These are phyloP conservation scores for Cyphotilapia sp. DNA, from an alignment of 2,113 vertebrate species.

Conservation along the genomic window DNA sequence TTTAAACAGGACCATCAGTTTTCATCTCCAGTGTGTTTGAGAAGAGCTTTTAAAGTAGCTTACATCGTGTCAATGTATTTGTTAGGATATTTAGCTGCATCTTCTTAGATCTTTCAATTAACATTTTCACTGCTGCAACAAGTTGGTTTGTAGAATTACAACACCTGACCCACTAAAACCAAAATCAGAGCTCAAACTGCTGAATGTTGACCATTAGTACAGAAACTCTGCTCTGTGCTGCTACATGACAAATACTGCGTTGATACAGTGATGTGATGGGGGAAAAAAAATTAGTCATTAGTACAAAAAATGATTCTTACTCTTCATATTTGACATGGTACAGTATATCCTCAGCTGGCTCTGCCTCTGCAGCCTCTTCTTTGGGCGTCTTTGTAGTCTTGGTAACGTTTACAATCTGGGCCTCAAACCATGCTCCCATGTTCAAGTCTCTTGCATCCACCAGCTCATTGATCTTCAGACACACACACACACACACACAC, in stretches of 20 bases:
- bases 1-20: background rate
- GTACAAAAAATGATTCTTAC: conserved; percentile 68
- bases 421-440: conserved; percentile 98
- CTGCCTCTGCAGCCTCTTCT: conserved; percentile 19
- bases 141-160: background rate
- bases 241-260: background rate
- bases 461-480: conserved; percentile 81
- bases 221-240: background rate
- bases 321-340: conserved; percentile 97
- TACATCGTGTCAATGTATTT: background rate
- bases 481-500: background rate
- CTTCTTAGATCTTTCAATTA: background rate
- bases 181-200: background rate
- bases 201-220: background rate
- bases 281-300: fast-evolving
- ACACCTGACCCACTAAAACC: background rate
- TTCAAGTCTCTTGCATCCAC: conserved; percentile 89
- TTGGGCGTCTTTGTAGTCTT: conserved; percentile 41
- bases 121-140: background rate
- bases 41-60: background rate
- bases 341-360: conserved; percentile 54
- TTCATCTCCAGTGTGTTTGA: background rate
- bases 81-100: background rate
- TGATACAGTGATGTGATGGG: background rate
- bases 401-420: conserved; percentile 81